Evolutionary conservation across 2,797 vertebrate species (phyloP).

Genomic region (Arrhamphus sclerolepis): DNA sequence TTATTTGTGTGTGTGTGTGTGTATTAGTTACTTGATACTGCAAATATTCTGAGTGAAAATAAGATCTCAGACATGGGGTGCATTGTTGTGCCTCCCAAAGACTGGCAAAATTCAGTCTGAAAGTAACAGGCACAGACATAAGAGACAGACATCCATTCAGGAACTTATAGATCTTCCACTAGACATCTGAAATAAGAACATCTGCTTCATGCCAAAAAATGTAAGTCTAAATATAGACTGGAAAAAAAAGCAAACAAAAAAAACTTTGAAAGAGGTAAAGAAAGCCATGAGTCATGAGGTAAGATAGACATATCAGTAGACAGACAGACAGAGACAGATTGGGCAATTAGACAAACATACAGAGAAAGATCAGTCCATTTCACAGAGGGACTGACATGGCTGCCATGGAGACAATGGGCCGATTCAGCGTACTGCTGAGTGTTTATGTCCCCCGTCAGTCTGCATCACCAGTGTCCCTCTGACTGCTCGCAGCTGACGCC

Average conservation of each 20-base stretch:
- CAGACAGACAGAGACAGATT: constrained; percentile 63
- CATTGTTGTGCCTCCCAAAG: not conserved
- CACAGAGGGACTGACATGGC: constrained; percentile 61
- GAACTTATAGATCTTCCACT: constrained; percentile 15
- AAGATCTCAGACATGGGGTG: not conserved
- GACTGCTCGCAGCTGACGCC: constrained; percentile 77
- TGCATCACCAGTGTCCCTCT: constrained; percentile 77
- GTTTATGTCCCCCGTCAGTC: constrained; percentile 81
- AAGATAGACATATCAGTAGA: constrained; percentile 59
- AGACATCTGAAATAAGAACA: constrained; percentile 20
- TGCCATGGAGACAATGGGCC: constrained; percentile 66
- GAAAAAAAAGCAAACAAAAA: no score
- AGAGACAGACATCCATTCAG: constrained; percentile 13
- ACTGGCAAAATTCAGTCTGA: constrained; percentile 10
- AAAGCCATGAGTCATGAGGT: constrained; percentile 37
- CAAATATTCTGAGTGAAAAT: not conserved
- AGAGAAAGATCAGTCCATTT: constrained; percentile 72
- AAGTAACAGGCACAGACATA: constrained; percentile 1
- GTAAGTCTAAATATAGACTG: constrained; percentile 21
- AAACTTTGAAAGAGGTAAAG: constrained; percentile 24
- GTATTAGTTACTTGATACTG: not conserved
- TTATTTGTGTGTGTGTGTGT: not conserved
- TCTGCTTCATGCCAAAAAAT: constrained; percentile 17
- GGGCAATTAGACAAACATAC: constrained; percentile 76
- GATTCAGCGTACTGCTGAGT: constrained; percentile 71